Percentiles rank a stretch among this genome's conserved stretches.
These are phyloP conservation scores for Hydrozoanthus gracilis DNA, from an alignment of 92 coral and sea anemone genomes.

Conservation along the genomic window DNA sequence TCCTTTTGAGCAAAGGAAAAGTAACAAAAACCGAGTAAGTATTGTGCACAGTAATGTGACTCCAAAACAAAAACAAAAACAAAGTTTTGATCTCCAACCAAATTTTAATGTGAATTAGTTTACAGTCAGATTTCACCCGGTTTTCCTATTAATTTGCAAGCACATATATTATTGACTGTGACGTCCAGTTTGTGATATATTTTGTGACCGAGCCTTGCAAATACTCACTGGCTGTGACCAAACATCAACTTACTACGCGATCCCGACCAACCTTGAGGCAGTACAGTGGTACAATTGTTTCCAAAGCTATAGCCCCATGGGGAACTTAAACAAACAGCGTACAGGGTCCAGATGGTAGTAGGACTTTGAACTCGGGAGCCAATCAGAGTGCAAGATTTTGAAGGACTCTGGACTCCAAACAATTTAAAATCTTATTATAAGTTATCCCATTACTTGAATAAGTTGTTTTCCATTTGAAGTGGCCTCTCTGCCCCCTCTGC, in stretches of 20 bases:
- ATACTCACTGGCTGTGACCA: neutral
- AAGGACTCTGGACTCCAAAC: too few relatives aligned
- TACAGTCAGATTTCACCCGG: neutral
- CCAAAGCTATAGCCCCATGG: neutral
- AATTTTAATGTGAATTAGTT: neutral
- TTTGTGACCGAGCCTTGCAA: too few relatives aligned
- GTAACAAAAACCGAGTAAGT: too few relatives aligned
- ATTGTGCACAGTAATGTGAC: constrained; percentile 10
- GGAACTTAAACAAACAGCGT: neutral
- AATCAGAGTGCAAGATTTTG: too few relatives aligned
- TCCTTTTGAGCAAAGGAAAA: constrained; percentile 14
- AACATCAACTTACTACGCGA: neutral
- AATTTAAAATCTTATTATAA: too few relatives aligned
- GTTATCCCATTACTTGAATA: too few relatives aligned
- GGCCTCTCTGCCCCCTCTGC: neutral
- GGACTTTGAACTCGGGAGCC: too few relatives aligned
- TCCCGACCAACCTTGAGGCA: neutral
- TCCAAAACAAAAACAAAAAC: too few relatives aligned
- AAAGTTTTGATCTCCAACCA: neutral
- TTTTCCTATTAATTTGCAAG: too few relatives aligned
- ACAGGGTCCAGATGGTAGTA: too few relatives aligned
- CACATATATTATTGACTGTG: too few relatives aligned
- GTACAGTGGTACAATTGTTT: neutral
- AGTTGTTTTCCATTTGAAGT: too few relatives aligned
- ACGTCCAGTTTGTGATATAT: neutral